Conservation (phyloP, 2,797 vertebrate species). For the Glyptemys insculpta region DNA sequence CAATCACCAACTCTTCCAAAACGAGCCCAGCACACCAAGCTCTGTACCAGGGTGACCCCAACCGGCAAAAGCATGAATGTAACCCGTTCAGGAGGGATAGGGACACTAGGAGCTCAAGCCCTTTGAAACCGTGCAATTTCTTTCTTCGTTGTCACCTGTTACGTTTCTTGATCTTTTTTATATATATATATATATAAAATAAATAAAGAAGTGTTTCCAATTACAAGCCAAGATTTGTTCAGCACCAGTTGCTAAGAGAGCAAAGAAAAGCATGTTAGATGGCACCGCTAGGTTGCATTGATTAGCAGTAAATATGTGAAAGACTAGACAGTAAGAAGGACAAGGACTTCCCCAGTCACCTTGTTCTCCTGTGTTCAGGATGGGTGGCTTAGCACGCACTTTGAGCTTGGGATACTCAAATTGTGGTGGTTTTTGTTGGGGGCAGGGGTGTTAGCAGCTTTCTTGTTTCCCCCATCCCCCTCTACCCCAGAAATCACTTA, state of each 20-base stretch:
- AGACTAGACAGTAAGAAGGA: constrained; percentile 41
- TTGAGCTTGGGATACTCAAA: not conserved
- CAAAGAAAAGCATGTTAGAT: constrained; percentile 58
- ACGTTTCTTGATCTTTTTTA: constrained; percentile 48
- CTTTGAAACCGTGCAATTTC: constrained; percentile 18
- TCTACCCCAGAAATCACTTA: constrained; percentile 29
- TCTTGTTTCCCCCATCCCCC: constrained; percentile 45
- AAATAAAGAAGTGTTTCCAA: constrained; percentile 52
- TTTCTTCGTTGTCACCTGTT: constrained; percentile 42
- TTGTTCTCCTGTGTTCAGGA: not conserved
- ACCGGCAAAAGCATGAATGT: constrained; percentile 5
- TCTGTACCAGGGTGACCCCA: not conserved
- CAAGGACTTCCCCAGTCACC: not conserved
- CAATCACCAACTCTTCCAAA: not conserved
- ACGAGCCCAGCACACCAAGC: not conserved
- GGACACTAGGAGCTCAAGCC: not conserved
- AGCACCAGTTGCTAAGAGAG: constrained; percentile 63
- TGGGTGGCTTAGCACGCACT: not conserved
- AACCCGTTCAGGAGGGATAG: not conserved
- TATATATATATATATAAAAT: too few relatives aligned
- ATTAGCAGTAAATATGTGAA: constrained; percentile 75
- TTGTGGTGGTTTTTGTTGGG: not conserved
- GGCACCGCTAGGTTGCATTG: constrained; percentile 48
- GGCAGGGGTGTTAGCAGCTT: not conserved
- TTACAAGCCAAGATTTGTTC: constrained; percentile 66